Conservation (phyloP, 2,888 invertebrate species). For the Eupeodes latifasciatus region DNA sequence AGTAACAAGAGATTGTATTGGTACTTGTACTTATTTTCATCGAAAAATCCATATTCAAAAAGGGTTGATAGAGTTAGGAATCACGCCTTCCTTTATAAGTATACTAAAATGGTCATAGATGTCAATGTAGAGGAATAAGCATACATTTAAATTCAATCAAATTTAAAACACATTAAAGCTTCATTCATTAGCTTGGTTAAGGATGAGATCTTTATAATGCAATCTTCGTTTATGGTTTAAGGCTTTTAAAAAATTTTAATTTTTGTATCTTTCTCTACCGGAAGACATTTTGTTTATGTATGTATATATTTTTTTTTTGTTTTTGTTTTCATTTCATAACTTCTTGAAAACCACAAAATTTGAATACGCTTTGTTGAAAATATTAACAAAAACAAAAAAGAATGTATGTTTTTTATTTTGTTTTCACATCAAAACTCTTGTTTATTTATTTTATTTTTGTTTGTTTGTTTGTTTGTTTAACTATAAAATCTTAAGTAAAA, state of each 20-base stretch:
- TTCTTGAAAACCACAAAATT: slow-evolving; percentile 38
- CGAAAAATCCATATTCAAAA: too few species aligned
- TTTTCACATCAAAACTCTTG: background rate
- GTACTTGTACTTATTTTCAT: too few species aligned
- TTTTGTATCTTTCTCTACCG: slow-evolving; percentile 52
- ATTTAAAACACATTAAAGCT: background rate
- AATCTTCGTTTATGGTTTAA: slow-evolving; percentile 71
- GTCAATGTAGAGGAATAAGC: too few species aligned
- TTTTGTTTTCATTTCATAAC: background rate
- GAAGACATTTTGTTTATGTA: slow-evolving; percentile 57
- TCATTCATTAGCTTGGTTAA: background rate
- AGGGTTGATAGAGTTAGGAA: too few species aligned
- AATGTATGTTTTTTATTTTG: background rate
- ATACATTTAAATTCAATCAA: too few species aligned
- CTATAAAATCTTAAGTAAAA: slow-evolving; percentile 27
- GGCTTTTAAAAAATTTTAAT: slow-evolving; percentile 49
- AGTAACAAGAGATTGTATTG: too few species aligned
- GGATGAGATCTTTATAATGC: slow-evolving; percentile 44
- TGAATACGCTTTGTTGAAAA: slow-evolving; percentile 2
- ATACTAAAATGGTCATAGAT: too few species aligned
- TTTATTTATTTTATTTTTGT: slow-evolving; percentile 12
- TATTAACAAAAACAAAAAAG: background rate
- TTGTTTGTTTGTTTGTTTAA: background rate
- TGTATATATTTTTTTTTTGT: background rate
- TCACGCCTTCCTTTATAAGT: too few species aligned